A percentile compares a stretch with the other conserved stretches of the same genome.
phyloP scores from a whole-genome alignment of 2,113 vertebrate species.

The Tragelaphus strepsiceros region DNA sequence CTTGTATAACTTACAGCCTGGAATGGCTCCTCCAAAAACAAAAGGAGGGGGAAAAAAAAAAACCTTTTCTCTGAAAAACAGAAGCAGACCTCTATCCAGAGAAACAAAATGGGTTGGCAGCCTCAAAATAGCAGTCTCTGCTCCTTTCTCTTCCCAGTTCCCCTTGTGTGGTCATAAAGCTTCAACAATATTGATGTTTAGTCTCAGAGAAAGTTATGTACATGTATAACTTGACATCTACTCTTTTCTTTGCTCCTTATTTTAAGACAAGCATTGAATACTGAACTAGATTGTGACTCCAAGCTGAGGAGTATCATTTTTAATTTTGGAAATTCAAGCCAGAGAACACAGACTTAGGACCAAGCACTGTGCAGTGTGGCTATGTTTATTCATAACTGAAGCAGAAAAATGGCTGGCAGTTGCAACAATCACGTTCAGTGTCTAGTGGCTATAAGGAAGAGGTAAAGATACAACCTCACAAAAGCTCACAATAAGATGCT shows the following conservation, averaged over 20 bases:
- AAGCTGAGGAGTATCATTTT: neutral
- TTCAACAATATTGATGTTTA: neutral
- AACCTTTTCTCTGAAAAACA: neutral
- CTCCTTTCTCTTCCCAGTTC: neutral
- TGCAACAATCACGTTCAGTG: neutral
- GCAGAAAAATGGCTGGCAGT: neutral
- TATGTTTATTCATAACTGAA: neutral
- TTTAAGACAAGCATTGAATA: neutral
- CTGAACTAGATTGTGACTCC: neutral
- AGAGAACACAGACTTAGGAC: neutral
- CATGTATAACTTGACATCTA: neutral
- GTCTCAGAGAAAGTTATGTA: neutral
- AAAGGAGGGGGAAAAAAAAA: neutral
- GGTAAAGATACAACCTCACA: neutral
- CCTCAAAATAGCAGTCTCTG: neutral
- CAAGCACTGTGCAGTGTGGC: neutral
- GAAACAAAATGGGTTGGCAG: neutral
- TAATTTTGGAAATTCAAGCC: neutral
- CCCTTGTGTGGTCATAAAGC: neutral
- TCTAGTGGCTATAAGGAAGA: neutral
- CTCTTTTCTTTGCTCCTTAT: neutral
- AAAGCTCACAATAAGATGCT: neutral
- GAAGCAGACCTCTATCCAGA: neutral
- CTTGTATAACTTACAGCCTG: neutral
- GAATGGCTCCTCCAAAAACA: neutral